Percentiles rank a stretch among this genome's conserved stretches.
phyloP scores from a whole-genome alignment of 2,888 invertebrate species.

The Sicus ferrugineus region DNA sequence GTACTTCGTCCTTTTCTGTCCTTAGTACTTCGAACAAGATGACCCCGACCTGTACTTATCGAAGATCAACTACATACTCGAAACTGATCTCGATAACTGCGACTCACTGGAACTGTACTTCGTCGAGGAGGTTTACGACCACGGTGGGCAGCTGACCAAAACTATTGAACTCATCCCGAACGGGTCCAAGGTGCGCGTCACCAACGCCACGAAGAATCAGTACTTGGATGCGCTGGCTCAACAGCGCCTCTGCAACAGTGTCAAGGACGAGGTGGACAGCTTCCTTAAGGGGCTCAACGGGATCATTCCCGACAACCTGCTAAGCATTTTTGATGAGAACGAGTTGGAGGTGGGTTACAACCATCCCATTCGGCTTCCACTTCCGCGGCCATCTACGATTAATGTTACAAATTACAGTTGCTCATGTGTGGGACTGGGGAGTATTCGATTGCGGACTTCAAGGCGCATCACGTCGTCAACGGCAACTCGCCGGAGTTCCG shows the following conservation, averaged over 20 bases:
- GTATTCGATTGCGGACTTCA: slow-evolving; percentile 89
- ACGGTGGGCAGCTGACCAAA: slow-evolving; percentile 76
- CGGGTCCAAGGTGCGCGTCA: slow-evolving; percentile 75
- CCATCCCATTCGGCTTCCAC: background rate
- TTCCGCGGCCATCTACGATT: background rate
- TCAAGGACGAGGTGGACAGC: slow-evolving; percentile 83
- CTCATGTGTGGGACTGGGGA: slow-evolving; percentile 93
- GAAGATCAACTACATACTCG: slow-evolving; percentile 92
- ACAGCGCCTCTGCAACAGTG: slow-evolving; percentile 82
- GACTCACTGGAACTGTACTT: slow-evolving; percentile 85
- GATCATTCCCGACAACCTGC: slow-evolving; percentile 89
- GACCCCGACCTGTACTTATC: slow-evolving; percentile 92
- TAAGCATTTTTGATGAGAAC: slow-evolving; percentile 95
- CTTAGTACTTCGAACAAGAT: slow-evolving; percentile 92
- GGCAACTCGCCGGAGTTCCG: slow-evolving; percentile 84
- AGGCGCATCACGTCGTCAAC: slow-evolving; percentile 85
- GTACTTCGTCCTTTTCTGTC: background rate
- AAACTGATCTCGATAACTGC: slow-evolving; percentile 83
- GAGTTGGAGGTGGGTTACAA: slow-evolving; percentile 81
- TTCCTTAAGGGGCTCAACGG: slow-evolving; percentile 91
- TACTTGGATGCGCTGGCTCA: slow-evolving; percentile 91
- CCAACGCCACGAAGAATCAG: slow-evolving; percentile 69
- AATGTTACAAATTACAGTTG: slow-evolving; percentile 68
- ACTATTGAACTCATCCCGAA: slow-evolving; percentile 85
- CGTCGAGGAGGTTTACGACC: slow-evolving; percentile 87